Base-by-base conservation (phyloP, 1,140 invertebrate genomes). In the Microplitis mediator region DNA sequence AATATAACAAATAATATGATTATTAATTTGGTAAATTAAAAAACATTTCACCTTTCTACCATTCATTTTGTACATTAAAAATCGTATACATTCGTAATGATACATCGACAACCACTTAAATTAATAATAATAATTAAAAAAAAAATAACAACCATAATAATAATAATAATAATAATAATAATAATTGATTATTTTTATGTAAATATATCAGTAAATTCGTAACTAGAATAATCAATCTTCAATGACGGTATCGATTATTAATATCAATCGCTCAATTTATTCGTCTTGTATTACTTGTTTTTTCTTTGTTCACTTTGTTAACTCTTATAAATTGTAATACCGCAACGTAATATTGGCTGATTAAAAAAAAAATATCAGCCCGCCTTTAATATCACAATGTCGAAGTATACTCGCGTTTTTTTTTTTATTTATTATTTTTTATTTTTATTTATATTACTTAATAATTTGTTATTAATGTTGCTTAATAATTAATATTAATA, bases 11-110 rank as follows among this genome's bases (percentile, higher is more conserved):
- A 13, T 16, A 34, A 4, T 6, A n/a, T 31, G 35, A 31, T 9
- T 9, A 34, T n/a, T 9, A 52, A 16, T 45, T 60, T 69, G 11
- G 13, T 32, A 14, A 54, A 68, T 39, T 39, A 63, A 64, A 68
- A 68, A 69, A 52, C 61, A 52, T 62, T 63, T 16, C 60, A 71
- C n/a, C 23, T 16, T 71, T 62, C 39, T 32, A 64, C 62, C n/a
- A 76, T 77, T 66, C 76, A 50, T 77, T 87, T 87, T 87, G 86
- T 87, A 87, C 85, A 86, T 86, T 84, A 83, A 85, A 86, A 86
- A 84, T 87, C 86, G 86, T 87, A 86, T 87, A 87, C 86, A 75
- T 84, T 86, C 77, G 82, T 83, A 84, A 78, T 85, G 79, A 82
- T 86, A 86, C 84, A 87, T 80, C 78, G 81, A 86, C 80, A 85